A percentile compares a stretch with the other conserved stretches of the same genome.
These are phyloP conservation scores for Trachelus stipa DNA, from an alignment of 2,888 invertebrate species.

Conservation along the genomic window DNA sequence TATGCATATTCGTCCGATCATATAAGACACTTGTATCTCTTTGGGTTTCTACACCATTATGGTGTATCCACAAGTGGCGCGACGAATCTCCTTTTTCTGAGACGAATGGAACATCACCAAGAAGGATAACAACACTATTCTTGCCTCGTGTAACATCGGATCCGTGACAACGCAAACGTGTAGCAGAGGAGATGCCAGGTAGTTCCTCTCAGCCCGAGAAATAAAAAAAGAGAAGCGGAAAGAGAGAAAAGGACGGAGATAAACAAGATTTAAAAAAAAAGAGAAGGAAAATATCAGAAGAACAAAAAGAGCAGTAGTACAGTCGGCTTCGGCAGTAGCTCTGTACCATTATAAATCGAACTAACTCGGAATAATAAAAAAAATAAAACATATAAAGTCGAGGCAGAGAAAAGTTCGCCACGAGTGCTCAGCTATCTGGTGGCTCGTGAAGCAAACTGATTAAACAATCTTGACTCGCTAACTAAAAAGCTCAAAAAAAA, in stretches of 20 bases:
- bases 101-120: not conserved
- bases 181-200: not conserved
- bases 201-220: not conserved
- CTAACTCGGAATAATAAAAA: not conserved
- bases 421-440: not conserved
- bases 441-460: not conserved
- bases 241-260: not conserved
- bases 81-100: not conserved
- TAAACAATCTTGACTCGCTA: not conserved
- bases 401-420: not conserved
- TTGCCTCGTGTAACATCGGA: not conserved
- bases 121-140: not conserved
- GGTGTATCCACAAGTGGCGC: not conserved
- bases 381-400: not conserved
- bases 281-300: not conserved
- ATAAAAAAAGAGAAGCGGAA: conserved; percentile 3
- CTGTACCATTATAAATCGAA: not conserved
- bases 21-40: not conserved
- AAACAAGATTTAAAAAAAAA: not conserved
- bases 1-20: not conserved
- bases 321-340: not conserved
- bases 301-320: not conserved
- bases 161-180: not conserved
- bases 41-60: not conserved
- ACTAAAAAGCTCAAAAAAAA: not conserved